Conservation (phyloP, 2,113 vertebrate genomes). For the Zosterops japonicus region DNA sequence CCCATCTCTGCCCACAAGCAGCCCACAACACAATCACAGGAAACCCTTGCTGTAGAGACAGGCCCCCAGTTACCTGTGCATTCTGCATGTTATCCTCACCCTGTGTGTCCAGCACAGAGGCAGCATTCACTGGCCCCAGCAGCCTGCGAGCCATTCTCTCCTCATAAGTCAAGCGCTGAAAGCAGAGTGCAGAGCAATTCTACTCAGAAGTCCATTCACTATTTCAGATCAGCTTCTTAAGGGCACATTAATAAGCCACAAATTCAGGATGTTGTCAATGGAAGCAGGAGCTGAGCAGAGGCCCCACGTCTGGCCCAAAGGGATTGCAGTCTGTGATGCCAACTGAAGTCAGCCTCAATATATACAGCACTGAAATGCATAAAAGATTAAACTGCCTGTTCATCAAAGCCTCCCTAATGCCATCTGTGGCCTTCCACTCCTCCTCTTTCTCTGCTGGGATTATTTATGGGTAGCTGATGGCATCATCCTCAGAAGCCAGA, state of each 20-base stretch:
- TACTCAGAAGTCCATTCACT: background rate
- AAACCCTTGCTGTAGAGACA: background rate
- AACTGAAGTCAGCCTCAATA: conserved; percentile 55
- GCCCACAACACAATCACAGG: background rate
- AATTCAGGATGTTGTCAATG: background rate
- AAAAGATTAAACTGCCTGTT: conserved; percentile 65
- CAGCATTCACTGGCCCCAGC: conserved; percentile 87
- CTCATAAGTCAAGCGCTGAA: conserved; percentile 89
- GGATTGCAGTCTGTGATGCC: conserved; percentile 10
- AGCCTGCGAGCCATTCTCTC: conserved; percentile 94
- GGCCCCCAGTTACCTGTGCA: conserved; percentile 77
- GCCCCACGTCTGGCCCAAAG: background rate
- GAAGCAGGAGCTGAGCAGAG: background rate
- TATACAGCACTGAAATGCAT: conserved; percentile 48
- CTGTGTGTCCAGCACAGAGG: conserved; percentile 83
- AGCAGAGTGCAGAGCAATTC: background rate
- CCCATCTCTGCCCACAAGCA: background rate
- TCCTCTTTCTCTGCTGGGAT: conserved; percentile 48
- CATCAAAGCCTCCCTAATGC: conserved; percentile 61
- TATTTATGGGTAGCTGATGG: conserved; percentile 65
- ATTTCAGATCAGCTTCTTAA: background rate
- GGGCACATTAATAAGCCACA: background rate
- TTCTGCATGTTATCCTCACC: conserved; percentile 75
- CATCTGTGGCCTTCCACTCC: conserved; percentile 62
- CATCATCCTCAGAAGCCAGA: conserved; percentile 54